phyloP scores from a whole-genome alignment of 2,113 vertebrate genomes.

The Capra hircus region DNA sequence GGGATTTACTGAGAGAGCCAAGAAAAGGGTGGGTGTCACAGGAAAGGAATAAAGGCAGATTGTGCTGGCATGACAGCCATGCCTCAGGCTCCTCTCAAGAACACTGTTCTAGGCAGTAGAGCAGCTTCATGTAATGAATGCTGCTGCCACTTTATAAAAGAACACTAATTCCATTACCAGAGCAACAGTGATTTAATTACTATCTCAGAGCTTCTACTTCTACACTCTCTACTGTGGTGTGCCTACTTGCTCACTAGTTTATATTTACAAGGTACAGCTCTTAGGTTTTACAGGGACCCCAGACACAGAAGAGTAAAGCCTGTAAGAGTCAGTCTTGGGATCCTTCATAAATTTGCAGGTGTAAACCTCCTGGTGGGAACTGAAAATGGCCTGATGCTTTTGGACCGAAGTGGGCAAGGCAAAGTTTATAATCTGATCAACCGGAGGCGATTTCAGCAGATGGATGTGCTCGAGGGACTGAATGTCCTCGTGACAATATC shows the following conservation, averaged over 20 bases:
- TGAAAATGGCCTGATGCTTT: conserved; percentile 97
- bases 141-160: conserved; percentile 4
- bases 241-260: not conserved
- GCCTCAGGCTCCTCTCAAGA: not conserved
- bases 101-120: not conserved
- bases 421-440: conserved; percentile 99
- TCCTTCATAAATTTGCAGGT: conserved; percentile 79
- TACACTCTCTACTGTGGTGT: not conserved
- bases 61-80: not conserved
- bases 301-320: not conserved
- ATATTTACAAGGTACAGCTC: not conserved
- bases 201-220: not conserved
- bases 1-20: not conserved
- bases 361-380: conserved; percentile 98
- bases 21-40: not conserved
- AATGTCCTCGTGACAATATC: conserved; percentile 99
- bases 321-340: not conserved
- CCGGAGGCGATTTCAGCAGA: conserved; percentile 96
- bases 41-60: not conserved
- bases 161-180: not conserved
- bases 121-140: not conserved
- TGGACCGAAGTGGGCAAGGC: conserved; percentile 97
- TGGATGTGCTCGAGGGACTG: conserved; percentile 98
- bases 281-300: not conserved
- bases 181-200: not conserved